Base-by-base conservation (phyloP, 2,113 vertebrate species). In the Epinephelus moara region DNA sequence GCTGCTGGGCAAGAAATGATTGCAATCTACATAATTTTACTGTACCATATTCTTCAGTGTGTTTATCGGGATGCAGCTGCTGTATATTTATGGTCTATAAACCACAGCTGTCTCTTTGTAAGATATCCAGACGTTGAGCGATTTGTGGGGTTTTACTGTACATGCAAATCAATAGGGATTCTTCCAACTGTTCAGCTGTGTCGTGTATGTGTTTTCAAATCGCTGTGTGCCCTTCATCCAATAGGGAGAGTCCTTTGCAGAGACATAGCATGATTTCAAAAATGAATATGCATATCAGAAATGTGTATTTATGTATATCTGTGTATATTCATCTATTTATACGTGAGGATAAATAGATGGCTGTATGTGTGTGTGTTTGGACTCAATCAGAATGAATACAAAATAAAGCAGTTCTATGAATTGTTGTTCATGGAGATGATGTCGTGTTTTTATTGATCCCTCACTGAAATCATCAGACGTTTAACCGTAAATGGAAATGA, bases 311-410 rank as follows among this genome's bases (percentile, higher is more conserved):
- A 94, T 93, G 91, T 94, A 93, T 94, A 95, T 93, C 86, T 94
- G 91, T 95, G 93, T 94, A 94, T 88, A 95, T 94, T 88, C 92
- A 93, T 94, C 93, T 95, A 95, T 95, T 95, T 94, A 94, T 93
- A 88, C 80, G 3, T 33, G 79, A 75, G 78, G 81, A 93, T 93
- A 94, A 95, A 95, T 94, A 95, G 93, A 93, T 95, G 94, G 78
- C 80, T 86, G 85, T 91, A 78, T 90, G 92, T 91, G 80, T 86
- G 92, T 89, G 86, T 93, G 93, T 94, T 91, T 94, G 92, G 88
- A 93, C 80, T 89, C 87, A 85, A 89, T 90, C 91, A 88, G 90
- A 94, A 91, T 89, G 89, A 93, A 93, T 75, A 93, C n/a, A 73
- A 91, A 95, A 94, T 94, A 95, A 95, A 95, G 84, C 89, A 87